phyloP scores from a whole-genome alignment of 2,888 invertebrate species.

The Macaria notata region DNA sequence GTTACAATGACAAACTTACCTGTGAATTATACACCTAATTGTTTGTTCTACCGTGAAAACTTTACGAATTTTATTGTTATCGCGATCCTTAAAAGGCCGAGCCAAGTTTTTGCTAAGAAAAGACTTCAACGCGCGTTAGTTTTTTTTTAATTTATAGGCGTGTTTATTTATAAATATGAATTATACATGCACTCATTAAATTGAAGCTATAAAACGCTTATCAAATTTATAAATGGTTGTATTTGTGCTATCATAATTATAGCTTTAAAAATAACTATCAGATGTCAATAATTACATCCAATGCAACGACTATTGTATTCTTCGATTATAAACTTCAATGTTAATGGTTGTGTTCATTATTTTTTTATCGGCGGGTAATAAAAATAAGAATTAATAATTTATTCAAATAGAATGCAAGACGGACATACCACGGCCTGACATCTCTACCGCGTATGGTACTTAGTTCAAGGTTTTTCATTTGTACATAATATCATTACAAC shows the following conservation, averaged over 20 bases:
- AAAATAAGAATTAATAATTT: conserved; percentile 4
- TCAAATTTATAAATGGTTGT: too few relatives aligned
- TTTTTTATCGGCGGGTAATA: not conserved
- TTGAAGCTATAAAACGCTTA: too few relatives aligned
- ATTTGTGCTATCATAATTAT: too few relatives aligned
- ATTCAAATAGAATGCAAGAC: conserved; percentile 12
- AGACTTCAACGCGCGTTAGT: conserved; percentile 6
- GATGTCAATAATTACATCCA: conserved; percentile 9
- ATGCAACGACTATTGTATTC: conserved; percentile 12
- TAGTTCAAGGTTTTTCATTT: conserved; percentile 14
- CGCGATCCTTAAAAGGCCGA: not conserved
- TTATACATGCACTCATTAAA: too few relatives aligned
- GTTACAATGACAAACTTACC: conserved; percentile 33
- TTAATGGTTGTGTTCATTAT: not conserved
- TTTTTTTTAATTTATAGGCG: too few relatives aligned
- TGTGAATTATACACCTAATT: conserved; percentile 17
- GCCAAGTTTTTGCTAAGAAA: conserved; percentile 1
- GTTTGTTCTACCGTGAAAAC: conserved; percentile 8
- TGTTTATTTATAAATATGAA: too few relatives aligned
- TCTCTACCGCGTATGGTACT: conserved; percentile 18
- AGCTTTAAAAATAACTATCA: not conserved
- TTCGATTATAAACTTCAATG: conserved; percentile 6
- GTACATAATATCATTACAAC: not conserved
- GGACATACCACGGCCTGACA: conserved; percentile 13
- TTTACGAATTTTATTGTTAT: not conserved